Percentiles rank a stretch among this genome's conserved stretches.
Conservation (phyloP, 2,113 vertebrate species). For the Apteryx mantelli region DNA sequence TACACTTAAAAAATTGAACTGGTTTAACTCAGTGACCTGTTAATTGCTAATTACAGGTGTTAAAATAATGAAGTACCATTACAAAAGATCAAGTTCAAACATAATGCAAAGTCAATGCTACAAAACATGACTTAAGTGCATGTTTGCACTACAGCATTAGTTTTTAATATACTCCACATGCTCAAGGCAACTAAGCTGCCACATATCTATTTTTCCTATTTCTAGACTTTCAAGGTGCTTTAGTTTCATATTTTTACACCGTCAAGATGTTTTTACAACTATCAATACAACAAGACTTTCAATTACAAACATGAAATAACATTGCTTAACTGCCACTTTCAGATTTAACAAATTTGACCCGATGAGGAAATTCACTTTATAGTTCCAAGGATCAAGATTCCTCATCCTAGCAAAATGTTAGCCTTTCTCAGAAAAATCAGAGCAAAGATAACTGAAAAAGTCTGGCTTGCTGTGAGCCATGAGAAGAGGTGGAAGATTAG, state of each 20-base stretch:
- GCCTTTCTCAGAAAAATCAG: neutral
- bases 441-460: neutral
- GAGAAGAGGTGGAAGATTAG: neutral
- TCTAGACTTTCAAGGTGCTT: neutral
- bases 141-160: accelerated
- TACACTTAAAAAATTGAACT: neutral
- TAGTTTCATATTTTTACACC: neutral
- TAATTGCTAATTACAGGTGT: neutral
- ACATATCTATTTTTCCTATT: neutral
- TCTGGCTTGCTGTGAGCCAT: neutral
- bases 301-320: neutral
- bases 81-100: neutral
- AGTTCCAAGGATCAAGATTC: neutral
- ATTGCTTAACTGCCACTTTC: neutral
- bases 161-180: neutral
- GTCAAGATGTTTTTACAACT: neutral
- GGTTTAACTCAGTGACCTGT: neutral
- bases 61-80: neutral
- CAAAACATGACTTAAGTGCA: neutral
- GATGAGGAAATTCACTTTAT: neutral
- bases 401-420: neutral
- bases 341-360: neutral
- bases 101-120: neutral
- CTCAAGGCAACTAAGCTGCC: neutral
- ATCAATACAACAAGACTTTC: neutral